These are phyloP conservation scores for Trichonephila clavipes DNA, from an alignment of 1,140 invertebrate genomes.

Conservation along the genomic window DNA sequence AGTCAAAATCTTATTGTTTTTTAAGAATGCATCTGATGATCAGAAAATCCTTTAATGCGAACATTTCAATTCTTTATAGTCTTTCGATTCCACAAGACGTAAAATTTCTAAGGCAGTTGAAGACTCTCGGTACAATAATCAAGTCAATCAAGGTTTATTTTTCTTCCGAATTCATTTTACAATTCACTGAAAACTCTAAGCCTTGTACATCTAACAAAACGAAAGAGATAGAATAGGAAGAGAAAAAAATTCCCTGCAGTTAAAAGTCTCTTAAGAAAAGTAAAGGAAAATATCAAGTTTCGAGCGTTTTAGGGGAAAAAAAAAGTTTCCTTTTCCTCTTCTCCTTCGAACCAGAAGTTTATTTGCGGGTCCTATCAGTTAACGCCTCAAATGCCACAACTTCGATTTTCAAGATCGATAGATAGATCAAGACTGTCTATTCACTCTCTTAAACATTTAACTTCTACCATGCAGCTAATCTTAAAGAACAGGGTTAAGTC, in stretches of 20 bases:
- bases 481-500: not conserved
- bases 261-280: constrained; percentile 64
- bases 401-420: constrained; percentile 55
- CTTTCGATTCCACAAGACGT: not conserved
- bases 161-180: constrained; percentile 32
- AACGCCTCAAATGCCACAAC: constrained; percentile 36
- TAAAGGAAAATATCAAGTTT: constrained; percentile 65
- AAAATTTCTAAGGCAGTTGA: constrained; percentile 37
- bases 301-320: constrained; percentile 3
- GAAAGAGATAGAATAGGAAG: constrained; percentile 1
- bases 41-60: constrained; percentile 30
- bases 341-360: constrained; percentile 44
- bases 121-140: constrained; percentile 14
- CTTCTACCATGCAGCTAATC: constrained; percentile 10
- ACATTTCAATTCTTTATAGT: not conserved
- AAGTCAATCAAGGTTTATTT: constrained; percentile 51
- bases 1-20: not conserved
- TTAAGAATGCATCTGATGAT: not conserved
- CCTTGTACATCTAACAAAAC: not conserved
- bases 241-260: not conserved
- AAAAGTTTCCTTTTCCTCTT: constrained; percentile 19
- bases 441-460: constrained; percentile 22
- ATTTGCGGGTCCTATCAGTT: constrained; percentile 41
- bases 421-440: not conserved
- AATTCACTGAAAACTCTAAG: not conserved